These are phyloP conservation scores for Datnioides undecimradiatus DNA, from an alignment of 2,113 vertebrate genomes.

Conservation along the genomic window DNA sequence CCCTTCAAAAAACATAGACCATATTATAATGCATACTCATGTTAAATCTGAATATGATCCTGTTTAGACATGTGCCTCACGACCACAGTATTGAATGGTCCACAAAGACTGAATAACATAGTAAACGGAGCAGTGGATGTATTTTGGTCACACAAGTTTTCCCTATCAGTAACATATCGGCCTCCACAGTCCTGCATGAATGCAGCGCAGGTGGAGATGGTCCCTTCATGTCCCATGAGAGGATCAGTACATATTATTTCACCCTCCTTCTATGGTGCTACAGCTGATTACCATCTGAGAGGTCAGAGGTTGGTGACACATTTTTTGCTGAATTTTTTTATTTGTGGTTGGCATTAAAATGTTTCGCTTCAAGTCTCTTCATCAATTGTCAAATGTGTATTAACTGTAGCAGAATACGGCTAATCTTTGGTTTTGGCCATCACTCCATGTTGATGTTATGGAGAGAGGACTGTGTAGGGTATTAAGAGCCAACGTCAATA, in stretches of 20 bases:
- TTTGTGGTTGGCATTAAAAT: not conserved
- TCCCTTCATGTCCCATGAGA: not conserved
- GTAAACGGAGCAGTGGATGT: not conserved
- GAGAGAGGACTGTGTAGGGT: not conserved
- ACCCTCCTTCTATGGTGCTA: not conserved
- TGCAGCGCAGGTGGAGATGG: not conserved
- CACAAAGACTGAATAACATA: constrained; percentile 9
- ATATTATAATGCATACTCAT: not conserved
- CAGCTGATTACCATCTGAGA: constrained; percentile 17
- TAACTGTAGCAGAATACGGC: not conserved
- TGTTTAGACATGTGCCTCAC: not conserved
- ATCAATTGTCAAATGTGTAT: not conserved
- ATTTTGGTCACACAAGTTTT: not conserved
- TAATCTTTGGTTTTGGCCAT: not conserved
- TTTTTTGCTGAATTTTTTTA: too few relatives aligned
- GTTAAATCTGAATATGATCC: not conserved
- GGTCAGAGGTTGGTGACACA: not conserved
- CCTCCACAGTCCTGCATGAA: not conserved
- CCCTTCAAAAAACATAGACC: not conserved
- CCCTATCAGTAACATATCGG: not conserved
- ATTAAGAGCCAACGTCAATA: constrained; percentile 1
- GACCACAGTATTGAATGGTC: not conserved
- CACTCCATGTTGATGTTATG: not conserved
- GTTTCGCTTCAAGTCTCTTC: not conserved
- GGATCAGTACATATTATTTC: not conserved